Percentiles rank a stretch among this genome's conserved stretches.
phyloP scores from a whole-genome alignment of 2,113 vertebrate genomes.

The Crocuta crocuta region DNA sequence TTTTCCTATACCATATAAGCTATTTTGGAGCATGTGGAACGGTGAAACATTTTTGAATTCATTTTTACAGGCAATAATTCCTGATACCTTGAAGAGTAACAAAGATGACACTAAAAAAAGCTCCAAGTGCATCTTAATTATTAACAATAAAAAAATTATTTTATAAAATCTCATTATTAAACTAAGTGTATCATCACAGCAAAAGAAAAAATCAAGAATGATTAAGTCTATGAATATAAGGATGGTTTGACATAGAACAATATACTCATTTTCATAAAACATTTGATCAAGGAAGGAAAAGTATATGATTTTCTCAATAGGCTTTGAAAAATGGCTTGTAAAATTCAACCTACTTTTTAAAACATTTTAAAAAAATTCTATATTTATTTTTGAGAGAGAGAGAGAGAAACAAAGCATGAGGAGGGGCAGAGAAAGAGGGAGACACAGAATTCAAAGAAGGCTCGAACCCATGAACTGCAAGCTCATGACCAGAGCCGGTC shows the following conservation, averaged over 20 bases:
- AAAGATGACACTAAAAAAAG: not conserved
- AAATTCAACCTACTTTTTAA: not conserved
- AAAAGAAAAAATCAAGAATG: not conserved
- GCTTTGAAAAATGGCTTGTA: not conserved
- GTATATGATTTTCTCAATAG: not conserved
- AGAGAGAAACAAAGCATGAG: too few species aligned
- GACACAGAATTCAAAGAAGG: too few species aligned
- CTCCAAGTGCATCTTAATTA: not conserved
- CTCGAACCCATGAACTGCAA: too few species aligned
- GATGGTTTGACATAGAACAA: not conserved
- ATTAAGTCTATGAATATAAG: not conserved
- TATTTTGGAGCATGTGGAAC: not conserved
- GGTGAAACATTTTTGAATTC: not conserved
- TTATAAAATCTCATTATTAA: not conserved
- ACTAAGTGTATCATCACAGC: not conserved
- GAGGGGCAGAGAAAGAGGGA: too few species aligned
- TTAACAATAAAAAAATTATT: slow-evolving; percentile 5
- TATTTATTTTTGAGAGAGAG: too few species aligned
- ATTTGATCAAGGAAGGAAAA: not conserved
- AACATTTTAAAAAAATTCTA: too few species aligned
- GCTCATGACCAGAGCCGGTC: too few species aligned
- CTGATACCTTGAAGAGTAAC: not conserved
- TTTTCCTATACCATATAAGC: not conserved
- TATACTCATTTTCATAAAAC: not conserved
- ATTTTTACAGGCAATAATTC: not conserved